phyloP scores from a whole-genome alignment of 2,113 vertebrate species.

The Elaphurus davidianus region DNA sequence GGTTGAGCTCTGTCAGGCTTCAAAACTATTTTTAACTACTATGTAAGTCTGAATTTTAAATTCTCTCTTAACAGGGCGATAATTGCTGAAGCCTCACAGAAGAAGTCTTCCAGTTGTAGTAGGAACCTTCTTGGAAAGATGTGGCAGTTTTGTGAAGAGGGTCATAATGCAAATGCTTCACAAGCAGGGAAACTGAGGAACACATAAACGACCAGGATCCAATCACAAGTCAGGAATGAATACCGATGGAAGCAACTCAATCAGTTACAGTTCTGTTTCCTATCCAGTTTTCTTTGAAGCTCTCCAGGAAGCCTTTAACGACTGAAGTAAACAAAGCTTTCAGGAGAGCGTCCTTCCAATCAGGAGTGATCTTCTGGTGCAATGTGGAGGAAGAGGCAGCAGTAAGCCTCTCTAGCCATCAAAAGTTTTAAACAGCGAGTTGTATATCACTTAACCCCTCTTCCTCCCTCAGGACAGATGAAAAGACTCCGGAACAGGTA shows the following conservation, averaged over 20 bases:
- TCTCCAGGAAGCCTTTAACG: not conserved
- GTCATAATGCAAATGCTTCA: not conserved
- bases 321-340: not conserved
- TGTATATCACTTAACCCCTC: not conserved
- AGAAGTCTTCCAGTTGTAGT: not conserved
- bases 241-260: not conserved
- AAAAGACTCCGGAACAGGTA: not conserved
- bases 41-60: constrained; percentile 14
- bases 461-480: not conserved
- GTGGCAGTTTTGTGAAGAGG: not conserved
- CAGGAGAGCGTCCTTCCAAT: not conserved
- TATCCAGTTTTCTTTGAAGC: not conserved
- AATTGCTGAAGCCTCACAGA: not conserved
- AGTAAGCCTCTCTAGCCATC: not conserved
- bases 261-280: not conserved
- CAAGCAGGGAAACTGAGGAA: not conserved
- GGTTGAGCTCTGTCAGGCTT: not conserved
- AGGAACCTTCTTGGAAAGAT: not conserved
- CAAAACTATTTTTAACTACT: constrained; percentile 55
- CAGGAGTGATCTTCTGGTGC: not conserved
- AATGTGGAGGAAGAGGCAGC: not conserved
- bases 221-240: not conserved
- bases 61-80: not conserved
- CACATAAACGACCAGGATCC: not conserved
- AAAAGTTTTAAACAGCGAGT: not conserved